phyloP scores from a whole-genome alignment of 2,888 invertebrate species.

The Mesoligia furuncula region DNA sequence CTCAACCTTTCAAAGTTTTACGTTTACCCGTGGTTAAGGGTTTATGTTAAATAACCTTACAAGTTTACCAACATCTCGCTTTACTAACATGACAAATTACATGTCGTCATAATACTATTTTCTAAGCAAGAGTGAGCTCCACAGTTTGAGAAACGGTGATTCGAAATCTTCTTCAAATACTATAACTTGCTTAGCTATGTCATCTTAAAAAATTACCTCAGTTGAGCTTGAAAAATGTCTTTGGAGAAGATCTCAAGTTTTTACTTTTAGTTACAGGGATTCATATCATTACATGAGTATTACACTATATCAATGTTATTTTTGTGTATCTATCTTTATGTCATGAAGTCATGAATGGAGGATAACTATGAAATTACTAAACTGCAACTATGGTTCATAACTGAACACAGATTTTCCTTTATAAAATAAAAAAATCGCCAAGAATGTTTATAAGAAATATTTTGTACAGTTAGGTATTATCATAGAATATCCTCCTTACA shows the following conservation, averaged over 20 bases:
- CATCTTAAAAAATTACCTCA: not conserved
- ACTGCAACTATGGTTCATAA: not conserved
- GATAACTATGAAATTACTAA: conserved; percentile 38
- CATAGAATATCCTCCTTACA: conserved; percentile 19
- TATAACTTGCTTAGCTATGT: not conserved
- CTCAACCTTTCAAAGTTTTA: conserved; percentile 34
- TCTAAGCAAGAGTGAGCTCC: conserved; percentile 8
- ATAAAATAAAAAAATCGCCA: not conserved
- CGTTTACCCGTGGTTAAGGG: not conserved
- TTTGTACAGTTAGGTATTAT: conserved; percentile 16
- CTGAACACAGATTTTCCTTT: not conserved
- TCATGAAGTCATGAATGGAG: not conserved
- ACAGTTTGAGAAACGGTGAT: conserved; percentile 48
- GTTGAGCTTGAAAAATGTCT: not conserved
- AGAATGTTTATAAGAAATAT: not conserved
- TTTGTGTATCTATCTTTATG: conserved; percentile 28
- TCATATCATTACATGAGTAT: conserved; percentile 45
- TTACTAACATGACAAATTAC: conserved; percentile 8
- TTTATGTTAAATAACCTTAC: not conserved
- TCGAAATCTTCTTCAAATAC: conserved; percentile 56
- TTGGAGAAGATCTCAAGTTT: conserved; percentile 50
- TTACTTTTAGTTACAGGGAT: conserved; percentile 22
- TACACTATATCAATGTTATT: conserved; percentile 36
- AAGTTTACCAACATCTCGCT: not conserved
- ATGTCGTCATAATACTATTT: not conserved